Evolutionary conservation across 2,797 vertebrate genomes (phyloP).

Genomic region (Microctenopoma lineatum): DNA sequence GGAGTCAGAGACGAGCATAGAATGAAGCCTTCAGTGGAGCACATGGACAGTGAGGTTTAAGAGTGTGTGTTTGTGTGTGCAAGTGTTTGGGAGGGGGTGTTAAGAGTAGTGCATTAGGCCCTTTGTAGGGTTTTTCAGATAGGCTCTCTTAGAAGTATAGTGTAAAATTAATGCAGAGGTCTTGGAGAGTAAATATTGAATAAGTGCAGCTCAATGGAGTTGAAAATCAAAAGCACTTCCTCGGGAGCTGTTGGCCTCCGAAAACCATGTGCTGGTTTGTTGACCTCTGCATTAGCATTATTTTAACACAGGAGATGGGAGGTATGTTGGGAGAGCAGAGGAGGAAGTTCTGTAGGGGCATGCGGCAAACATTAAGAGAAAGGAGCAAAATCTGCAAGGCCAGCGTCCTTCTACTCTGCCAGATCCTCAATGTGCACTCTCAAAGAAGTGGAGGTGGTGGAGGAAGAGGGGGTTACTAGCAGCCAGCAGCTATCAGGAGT

Average conservation of each 20-base stretch:
- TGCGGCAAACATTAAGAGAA: constrained; percentile 44
- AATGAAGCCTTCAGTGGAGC: constrained; percentile 67
- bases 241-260: constrained; percentile 79
- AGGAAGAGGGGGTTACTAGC: constrained; percentile 65
- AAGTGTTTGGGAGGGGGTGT: not conserved
- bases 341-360: constrained; percentile 28
- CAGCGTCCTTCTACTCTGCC: constrained; percentile 57
- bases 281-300: constrained; percentile 85
- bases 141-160: constrained; percentile 71
- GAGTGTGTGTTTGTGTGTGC: constrained; percentile 6
- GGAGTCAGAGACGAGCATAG: constrained; percentile 61
- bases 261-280: constrained; percentile 70
- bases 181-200: constrained; percentile 85
- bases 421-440: constrained; percentile 48
- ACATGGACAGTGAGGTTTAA: constrained; percentile 53
- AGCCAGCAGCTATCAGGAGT: constrained; percentile 70
- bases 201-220: constrained; percentile 80
- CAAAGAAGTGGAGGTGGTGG: constrained; percentile 53
- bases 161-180: constrained; percentile 82
- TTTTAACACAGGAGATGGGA: constrained; percentile 75
- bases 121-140: constrained; percentile 59
- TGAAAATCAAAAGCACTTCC: constrained; percentile 80
- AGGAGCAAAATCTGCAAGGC: constrained; percentile 64
- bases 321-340: constrained; percentile 59
- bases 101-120: constrained; percentile 65